These are phyloP conservation scores for Gambelia wislizenii DNA, from an alignment of 2,797 vertebrate genomes.

Conservation along the genomic window DNA sequence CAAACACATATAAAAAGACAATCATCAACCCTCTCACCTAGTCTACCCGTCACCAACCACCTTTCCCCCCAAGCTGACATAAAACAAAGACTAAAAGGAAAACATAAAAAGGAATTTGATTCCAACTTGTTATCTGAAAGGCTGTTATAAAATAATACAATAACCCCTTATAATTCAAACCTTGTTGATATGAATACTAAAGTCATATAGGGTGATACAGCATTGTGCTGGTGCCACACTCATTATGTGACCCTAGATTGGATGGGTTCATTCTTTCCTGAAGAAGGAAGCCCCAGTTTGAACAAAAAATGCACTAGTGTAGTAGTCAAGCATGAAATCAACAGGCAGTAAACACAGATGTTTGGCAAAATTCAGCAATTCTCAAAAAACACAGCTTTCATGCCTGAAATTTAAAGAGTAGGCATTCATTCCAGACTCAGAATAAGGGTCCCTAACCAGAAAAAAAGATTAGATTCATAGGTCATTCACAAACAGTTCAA, in stretches of 20 bases:
- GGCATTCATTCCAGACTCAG: not conserved
- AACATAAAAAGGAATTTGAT: too few species aligned
- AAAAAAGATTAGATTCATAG: not conserved
- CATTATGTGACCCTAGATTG: not conserved
- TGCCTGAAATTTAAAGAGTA: not conserved
- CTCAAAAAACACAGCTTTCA: not conserved
- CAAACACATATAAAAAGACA: too few species aligned
- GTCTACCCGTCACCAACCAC: too few species aligned
- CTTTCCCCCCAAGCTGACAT: too few species aligned
- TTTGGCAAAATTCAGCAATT: not conserved
- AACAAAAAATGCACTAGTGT: not conserved
- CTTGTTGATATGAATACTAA: too few species aligned
- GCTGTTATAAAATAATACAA: too few species aligned
- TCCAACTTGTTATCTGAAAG: too few species aligned
- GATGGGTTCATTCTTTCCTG: not conserved
- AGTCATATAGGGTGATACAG: not conserved
- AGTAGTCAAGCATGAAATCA: not conserved
- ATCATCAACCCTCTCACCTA: too few species aligned
- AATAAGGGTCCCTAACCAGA: not conserved
- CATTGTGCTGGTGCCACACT: not conserved
- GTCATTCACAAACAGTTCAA: not conserved
- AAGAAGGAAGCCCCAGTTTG: not conserved
- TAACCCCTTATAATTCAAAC: too few species aligned
- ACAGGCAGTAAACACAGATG: not conserved
- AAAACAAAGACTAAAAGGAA: too few species aligned